Conservation (phyloP, 2,888 invertebrate genomes). For the Dicycla oo region DNA sequence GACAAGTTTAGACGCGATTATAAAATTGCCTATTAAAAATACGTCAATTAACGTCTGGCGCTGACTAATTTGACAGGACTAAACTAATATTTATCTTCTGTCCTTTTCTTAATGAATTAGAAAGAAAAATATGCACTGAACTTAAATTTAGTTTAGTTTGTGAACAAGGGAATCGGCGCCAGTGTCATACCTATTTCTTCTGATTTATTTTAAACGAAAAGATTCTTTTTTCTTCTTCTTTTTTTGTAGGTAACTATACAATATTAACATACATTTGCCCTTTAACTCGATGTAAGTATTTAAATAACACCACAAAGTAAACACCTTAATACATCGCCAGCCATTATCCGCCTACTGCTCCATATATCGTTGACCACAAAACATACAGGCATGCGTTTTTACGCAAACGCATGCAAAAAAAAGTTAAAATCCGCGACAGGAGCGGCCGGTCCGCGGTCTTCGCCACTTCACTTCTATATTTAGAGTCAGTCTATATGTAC, state of each 20-base stretch:
- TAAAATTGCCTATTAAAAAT: too few relatives aligned
- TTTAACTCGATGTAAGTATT: background rate
- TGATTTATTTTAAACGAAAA: background rate
- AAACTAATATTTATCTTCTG: too few relatives aligned
- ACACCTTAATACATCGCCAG: background rate
- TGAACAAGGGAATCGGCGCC: too few relatives aligned
- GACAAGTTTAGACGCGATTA: too few relatives aligned
- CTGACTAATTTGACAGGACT: too few relatives aligned
- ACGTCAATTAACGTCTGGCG: too few relatives aligned
- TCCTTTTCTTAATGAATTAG: too few relatives aligned
- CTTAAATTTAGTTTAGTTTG: too few relatives aligned
- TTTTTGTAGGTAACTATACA: background rate
- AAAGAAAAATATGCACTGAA: too few relatives aligned
- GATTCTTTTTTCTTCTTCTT: too few relatives aligned
- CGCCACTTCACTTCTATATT: slow-evolving; percentile 65
- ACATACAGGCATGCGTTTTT: slow-evolving; percentile 43
- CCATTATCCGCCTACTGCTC: slow-evolving; percentile 11
- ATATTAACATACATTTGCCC: background rate
- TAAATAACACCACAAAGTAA: background rate
- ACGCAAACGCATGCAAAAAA: slow-evolving; percentile 57
- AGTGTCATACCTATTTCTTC: background rate
- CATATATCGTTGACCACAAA: slow-evolving; percentile 30
- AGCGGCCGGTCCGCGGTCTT: slow-evolving; percentile 54
- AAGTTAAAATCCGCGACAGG: slow-evolving; percentile 62
- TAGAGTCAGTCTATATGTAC: slow-evolving; percentile 61